Percentiles rank a stretch among this genome's conserved stretches.
phyloP scores from a whole-genome alignment of 2,797 vertebrate genomes.

The Leptodactylus fallax region DNA sequence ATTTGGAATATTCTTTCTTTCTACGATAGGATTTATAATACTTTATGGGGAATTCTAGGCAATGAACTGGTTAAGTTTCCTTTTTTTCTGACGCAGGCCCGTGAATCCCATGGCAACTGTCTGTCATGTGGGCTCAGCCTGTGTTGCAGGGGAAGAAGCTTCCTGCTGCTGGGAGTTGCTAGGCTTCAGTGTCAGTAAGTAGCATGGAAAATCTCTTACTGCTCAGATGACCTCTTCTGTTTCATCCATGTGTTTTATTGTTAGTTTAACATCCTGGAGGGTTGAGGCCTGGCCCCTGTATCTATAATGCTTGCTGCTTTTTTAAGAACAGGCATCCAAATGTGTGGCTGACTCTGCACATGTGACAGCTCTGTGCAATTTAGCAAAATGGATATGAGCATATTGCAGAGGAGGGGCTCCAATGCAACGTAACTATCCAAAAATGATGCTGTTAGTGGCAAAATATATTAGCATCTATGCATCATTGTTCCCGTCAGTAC shows the following conservation, averaged over 20 bases:
- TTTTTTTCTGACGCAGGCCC: slow-evolving; percentile 76
- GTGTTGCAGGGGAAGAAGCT: slow-evolving; percentile 70
- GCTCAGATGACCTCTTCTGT: slow-evolving; percentile 48
- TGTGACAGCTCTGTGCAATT: slow-evolving; percentile 14
- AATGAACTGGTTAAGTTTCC: slow-evolving; percentile 69
- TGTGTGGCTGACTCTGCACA: not conserved
- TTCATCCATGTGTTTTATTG: slow-evolving; percentile 43
- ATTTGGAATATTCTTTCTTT: not conserved
- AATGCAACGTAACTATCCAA: not conserved
- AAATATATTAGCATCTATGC: not conserved
- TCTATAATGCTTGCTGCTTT: not conserved
- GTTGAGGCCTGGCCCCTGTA: slow-evolving; percentile 20
- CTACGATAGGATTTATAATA: not conserved
- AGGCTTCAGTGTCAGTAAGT: slow-evolving; percentile 61
- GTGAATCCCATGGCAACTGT: slow-evolving; percentile 79
- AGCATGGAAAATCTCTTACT: slow-evolving; percentile 52
- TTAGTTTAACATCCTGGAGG: slow-evolving; percentile 46
- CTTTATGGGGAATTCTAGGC: slow-evolving; percentile 11
- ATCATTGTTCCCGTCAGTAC: not conserved
- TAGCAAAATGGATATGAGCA: slow-evolving; percentile 17
- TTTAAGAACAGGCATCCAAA: not conserved
- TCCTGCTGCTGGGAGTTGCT: slow-evolving; percentile 63
- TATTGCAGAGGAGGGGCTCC: slow-evolving; percentile 20
- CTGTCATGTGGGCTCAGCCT: slow-evolving; percentile 77
- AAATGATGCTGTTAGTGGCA: slow-evolving; percentile 7